Base-by-base conservation (phyloP, 2,113 vertebrate species). In the Oplegnathus fasciatus region DNA sequence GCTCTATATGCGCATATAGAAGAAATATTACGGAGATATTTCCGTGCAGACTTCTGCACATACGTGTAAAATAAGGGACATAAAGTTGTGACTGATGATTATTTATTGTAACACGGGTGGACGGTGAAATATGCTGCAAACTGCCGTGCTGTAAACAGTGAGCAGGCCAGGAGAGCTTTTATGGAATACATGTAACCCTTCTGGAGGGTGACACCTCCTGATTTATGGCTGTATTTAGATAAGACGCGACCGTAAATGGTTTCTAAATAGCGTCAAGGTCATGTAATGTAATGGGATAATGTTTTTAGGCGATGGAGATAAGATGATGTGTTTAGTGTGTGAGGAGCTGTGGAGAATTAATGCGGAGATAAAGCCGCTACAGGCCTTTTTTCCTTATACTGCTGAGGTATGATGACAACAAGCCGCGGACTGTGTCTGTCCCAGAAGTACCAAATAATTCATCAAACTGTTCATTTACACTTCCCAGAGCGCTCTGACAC, bases 221-320 rank as follows among this genome's bases (percentile, higher is more conserved):
- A 98, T 97, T 98, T 97, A 98, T 94, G 77, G 90, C 95, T 96
- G 96, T 97, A 97, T 98, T 98, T 98, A 98, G 98, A 98, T 97
- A 98, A 98, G 96, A 95, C 94, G 92, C 93, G 89, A 89, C 87
- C 67, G 94, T 93, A 93, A 94, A 94, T 94, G 95, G 96, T 96
- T 95, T 95, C 95, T 94, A 93, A 90, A 93, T 96, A 96, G 97
- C 96, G 95, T 96, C 96, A 96, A 97, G 97, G 96, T 97, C 97
- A 96, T 91, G 93, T 94, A 93, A 95, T 94, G 90, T 85, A 91
- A 95, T 75, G 73, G 95, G 95, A 95, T 94, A 94, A 95, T 88
- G 94, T 90, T 94, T 96, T 80, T 9, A 44, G 91, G 60, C 93
- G 94, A 75, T 91, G 32, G 92, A 94, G 94, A 86, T 95, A 95